Evolutionary conservation across 2,888 invertebrate species (phyloP).

Genomic region (Phoenoteleia sp.): DNA sequence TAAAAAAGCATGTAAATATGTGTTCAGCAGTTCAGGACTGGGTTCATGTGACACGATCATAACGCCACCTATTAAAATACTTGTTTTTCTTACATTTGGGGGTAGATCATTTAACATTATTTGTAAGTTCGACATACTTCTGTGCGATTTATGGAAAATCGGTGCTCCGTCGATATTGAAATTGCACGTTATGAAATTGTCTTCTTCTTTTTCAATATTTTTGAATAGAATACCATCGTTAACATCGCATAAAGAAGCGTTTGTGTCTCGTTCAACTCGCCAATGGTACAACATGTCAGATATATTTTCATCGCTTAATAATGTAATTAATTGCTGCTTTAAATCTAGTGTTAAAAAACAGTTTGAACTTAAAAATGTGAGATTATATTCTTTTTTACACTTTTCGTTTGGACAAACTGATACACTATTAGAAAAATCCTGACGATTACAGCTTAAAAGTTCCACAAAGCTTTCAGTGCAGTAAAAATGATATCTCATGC

Average conservation of each 20-base stretch:
- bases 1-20: constrained; percentile 16
- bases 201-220: constrained; percentile 15
- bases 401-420: constrained; percentile 20
- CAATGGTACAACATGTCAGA: constrained; percentile 21
- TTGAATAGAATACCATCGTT: constrained; percentile 32
- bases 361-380: constrained; percentile 24
- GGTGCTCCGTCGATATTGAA: constrained; percentile 44
- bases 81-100: neutral
- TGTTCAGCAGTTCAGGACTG: constrained; percentile 21
- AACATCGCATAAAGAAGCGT: neutral
- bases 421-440: neutral
- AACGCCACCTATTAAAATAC: constrained; percentile 38
- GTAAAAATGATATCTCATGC: constrained; percentile 37
- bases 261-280: neutral
- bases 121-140: constrained; percentile 47
- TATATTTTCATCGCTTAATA: constrained; percentile 16
- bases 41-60: constrained; percentile 35
- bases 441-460: constrained; percentile 7
- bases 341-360: constrained; percentile 37
- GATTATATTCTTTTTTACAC: constrained; percentile 17
- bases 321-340: constrained; percentile 2
- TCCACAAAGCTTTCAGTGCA: constrained; percentile 19
- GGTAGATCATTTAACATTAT: constrained; percentile 29
- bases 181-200: constrained; percentile 38
- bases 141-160: constrained; percentile 39